phyloP scores from a whole-genome alignment of 2,888 invertebrate species.

The Lepidonotus clava region DNA sequence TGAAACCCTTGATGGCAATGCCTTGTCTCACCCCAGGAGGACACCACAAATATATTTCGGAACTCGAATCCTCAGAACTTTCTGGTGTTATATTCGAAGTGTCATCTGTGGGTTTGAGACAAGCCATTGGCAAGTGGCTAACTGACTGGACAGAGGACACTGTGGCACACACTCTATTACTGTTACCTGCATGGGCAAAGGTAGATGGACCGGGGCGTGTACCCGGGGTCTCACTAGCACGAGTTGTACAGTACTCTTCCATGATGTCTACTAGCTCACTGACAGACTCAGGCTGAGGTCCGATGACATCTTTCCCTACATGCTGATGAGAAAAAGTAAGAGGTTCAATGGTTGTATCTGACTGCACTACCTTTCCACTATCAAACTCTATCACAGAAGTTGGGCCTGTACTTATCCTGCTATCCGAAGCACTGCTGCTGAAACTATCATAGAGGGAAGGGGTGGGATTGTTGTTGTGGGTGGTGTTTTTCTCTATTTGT shows the following conservation, averaged over 20 bases:
- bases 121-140: slow-evolving; percentile 44
- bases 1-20: slow-evolving; percentile 47
- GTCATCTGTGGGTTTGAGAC: slow-evolving; percentile 38
- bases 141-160: slow-evolving; percentile 28
- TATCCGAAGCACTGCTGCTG: background rate
- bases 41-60: slow-evolving; percentile 47
- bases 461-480: background rate
- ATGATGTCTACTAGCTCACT: slow-evolving; percentile 6
- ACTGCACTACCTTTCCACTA: slow-evolving; percentile 4
- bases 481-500: background rate
- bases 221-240: slow-evolving; percentile 25
- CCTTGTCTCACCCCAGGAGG: slow-evolving; percentile 37
- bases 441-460: background rate
- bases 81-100: background rate
- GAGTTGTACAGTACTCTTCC: slow-evolving; percentile 35
- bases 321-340: slow-evolving; percentile 11
- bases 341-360: background rate
- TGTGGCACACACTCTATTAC: background rate
- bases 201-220: slow-evolving; percentile 3
- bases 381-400: slow-evolving; percentile 23
- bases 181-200: slow-evolving; percentile 51
- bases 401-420: background rate
- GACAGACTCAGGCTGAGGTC: background rate
- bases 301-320: background rate
- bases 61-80: slow-evolving; percentile 50